Conservation (phyloP, 2,113 vertebrate genomes). For the Tonatia bakeri region DNA sequence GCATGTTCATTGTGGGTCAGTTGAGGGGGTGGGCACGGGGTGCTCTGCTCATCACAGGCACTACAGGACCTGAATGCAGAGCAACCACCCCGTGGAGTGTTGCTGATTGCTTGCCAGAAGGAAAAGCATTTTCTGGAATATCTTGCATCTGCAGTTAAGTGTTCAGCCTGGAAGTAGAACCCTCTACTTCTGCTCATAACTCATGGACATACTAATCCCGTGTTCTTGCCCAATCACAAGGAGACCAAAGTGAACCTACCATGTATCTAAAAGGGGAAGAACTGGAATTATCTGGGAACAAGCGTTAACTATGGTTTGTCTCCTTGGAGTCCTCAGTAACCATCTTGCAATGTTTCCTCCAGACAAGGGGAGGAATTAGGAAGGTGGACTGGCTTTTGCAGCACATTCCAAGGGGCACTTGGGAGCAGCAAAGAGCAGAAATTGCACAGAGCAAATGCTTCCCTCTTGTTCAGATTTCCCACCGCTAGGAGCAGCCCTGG, state of each 20-base stretch:
- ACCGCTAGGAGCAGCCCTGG: not conserved
- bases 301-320: not conserved
- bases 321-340: not conserved
- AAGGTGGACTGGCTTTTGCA: not conserved
- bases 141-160: not conserved
- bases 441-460: not conserved
- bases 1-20: not conserved
- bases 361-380: not conserved
- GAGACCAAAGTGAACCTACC: not conserved
- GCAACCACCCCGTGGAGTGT: not conserved
- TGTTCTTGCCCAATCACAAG: not conserved
- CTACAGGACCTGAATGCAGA: not conserved
- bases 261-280: not conserved
- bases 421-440: not conserved
- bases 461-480: not conserved
- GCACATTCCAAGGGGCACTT: not conserved
- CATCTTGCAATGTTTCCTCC: not conserved
- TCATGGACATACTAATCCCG: constrained; percentile 8
- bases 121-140: not conserved
- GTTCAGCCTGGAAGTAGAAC: not conserved
- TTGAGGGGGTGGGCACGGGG: fast-evolving
- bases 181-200: not conserved
- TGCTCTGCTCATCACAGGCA: not conserved
- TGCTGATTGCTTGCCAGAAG: not conserved
- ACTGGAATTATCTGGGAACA: not conserved